Evolutionary conservation across 2,113 vertebrate genomes (phyloP).

Genomic region (Rhipidura dahli): DNA sequence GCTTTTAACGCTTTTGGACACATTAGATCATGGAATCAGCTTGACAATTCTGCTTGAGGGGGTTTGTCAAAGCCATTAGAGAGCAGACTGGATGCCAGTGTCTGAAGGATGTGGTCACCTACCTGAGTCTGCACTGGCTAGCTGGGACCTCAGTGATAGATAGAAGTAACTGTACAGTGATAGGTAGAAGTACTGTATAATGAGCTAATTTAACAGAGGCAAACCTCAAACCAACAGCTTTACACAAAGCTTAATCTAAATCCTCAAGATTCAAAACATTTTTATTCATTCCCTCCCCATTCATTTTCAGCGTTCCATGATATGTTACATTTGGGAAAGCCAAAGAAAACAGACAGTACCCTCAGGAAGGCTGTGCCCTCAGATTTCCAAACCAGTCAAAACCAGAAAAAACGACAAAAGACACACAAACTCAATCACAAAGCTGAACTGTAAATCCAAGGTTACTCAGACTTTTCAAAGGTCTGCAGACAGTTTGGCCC

Average conservation of each 20-base stretch:
- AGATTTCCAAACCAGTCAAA: neutral
- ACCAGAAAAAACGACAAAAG: neutral
- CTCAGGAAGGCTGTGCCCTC: neutral
- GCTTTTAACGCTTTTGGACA: neutral
- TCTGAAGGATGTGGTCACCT: neutral
- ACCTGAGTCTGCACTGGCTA: neutral
- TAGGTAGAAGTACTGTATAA: neutral
- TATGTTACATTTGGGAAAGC: neutral
- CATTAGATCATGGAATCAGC: neutral
- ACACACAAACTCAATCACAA: neutral
- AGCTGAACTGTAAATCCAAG: neutral
- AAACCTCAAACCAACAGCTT: neutral
- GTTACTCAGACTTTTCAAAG: neutral
- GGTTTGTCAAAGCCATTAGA: slow-evolving; percentile 30
- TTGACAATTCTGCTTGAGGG: slow-evolving; percentile 1
- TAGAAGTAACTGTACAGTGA: neutral
- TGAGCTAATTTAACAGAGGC: neutral
- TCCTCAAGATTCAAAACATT: neutral
- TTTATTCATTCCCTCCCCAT: neutral
- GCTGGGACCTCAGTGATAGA: neutral
- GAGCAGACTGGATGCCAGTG: neutral
- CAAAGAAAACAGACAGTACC: neutral
- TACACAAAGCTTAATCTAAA: neutral
- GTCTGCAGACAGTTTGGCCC: neutral
- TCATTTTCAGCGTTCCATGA: neutral